These are phyloP conservation scores for Egretta garzetta DNA, from an alignment of 2,113 vertebrate species.

Conservation along the genomic window DNA sequence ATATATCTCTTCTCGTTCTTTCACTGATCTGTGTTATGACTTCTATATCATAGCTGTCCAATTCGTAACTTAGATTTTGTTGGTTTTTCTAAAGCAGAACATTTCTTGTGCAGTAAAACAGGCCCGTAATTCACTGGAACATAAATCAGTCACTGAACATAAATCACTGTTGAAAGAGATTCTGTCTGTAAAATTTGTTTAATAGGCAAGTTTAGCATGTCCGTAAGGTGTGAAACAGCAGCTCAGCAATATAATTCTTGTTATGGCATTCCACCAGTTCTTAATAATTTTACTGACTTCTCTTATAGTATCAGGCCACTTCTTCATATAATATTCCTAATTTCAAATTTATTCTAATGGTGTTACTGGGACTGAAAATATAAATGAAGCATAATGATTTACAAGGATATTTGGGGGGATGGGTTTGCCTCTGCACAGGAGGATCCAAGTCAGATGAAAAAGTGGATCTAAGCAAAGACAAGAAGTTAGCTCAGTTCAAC, in stretches of 20 bases:
- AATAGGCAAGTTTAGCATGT: not conserved
- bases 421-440: conserved; percentile 75
- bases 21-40: not conserved
- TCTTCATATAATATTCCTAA: not conserved
- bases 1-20: not conserved
- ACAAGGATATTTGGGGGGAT: not conserved
- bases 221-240: not conserved
- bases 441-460: conserved; percentile 95
- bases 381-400: not conserved
- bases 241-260: not conserved
- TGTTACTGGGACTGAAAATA: not conserved
- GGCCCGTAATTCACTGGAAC: not conserved
- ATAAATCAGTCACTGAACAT: not conserved
- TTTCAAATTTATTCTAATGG: not conserved
- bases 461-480: conserved; percentile 93
- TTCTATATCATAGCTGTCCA: not conserved
- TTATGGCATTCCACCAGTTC: not conserved
- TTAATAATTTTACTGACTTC: not conserved
- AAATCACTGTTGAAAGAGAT: not conserved
- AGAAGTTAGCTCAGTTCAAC: conserved; percentile 97
- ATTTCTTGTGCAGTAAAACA: not conserved
- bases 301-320: not conserved
- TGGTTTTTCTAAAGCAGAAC: not conserved
- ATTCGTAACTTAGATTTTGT: not conserved
- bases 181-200: not conserved